Evolutionary conservation across 2,113 vertebrate species (phyloP).

Genomic region (Bubo scandiacus): DNA sequence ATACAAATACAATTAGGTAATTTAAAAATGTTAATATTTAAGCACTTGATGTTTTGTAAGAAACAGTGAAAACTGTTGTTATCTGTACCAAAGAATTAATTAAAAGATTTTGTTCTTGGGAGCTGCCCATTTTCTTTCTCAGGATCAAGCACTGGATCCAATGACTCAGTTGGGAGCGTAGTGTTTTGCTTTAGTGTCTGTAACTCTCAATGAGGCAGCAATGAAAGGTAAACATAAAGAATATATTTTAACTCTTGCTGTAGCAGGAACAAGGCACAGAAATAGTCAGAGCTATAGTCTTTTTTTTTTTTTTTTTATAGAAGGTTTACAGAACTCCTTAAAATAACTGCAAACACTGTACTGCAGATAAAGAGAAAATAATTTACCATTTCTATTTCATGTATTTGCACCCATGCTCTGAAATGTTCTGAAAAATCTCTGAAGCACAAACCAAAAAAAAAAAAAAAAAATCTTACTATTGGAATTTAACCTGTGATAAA

Average conservation of each 20-base stretch:
- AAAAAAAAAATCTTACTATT: background rate
- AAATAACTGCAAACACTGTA: background rate
- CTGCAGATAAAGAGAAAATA: background rate
- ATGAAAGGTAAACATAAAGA: background rate
- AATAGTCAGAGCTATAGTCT: background rate
- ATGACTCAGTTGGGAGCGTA: accelerated
- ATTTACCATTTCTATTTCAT: background rate
- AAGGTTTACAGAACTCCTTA: background rate
- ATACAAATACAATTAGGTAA: background rate
- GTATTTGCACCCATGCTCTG: background rate
- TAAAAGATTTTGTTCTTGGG: background rate
- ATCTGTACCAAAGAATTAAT: background rate
- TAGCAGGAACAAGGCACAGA: background rate
- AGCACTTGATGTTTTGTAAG: background rate
- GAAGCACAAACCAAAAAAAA: background rate
- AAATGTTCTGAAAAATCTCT: background rate
- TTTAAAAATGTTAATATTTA: background rate
- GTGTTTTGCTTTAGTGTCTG: background rate
- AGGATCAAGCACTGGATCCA: background rate
- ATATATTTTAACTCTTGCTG: background rate
- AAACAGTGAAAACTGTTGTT: background rate
- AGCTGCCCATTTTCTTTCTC: background rate
- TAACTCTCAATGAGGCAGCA: background rate
- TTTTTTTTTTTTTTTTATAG: background rate
- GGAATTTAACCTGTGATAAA: background rate